Evolutionary conservation across 2,113 vertebrate species (phyloP).

Genomic region (Dasypus novemcinctus): DNA sequence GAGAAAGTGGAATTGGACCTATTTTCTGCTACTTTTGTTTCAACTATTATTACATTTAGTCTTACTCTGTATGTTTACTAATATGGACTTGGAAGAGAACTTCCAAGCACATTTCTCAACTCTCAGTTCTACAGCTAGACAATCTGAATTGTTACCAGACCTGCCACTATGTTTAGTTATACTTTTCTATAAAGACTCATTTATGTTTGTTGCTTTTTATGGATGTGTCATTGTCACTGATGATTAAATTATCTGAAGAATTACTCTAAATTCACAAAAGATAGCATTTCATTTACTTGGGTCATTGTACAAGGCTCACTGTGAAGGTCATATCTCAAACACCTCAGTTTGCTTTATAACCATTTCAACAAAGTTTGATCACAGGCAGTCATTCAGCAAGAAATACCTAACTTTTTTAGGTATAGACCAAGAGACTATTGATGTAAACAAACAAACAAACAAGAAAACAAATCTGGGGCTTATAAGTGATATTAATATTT

Average conservation of each 20-base stretch:
- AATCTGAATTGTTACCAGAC: slow-evolving; percentile 12
- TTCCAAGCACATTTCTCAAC: slow-evolving; percentile 4
- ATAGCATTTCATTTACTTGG: background rate
- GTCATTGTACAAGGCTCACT: slow-evolving; percentile 14
- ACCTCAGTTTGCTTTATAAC: background rate
- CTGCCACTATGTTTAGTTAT: slow-evolving; percentile 19
- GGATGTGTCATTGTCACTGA: background rate
- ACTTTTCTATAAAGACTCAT: slow-evolving; percentile 41
- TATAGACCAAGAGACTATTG: slow-evolving; percentile 34
- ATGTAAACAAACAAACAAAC: slow-evolving; percentile 33
- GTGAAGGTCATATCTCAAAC: background rate
- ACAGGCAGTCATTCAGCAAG: background rate
- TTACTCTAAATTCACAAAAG: background rate
- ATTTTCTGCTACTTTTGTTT: slow-evolving; percentile 51
- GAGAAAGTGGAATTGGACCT: slow-evolving; percentile 19
- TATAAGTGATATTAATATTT: slow-evolving; percentile 8
- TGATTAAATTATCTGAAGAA: background rate
- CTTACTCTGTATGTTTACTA: slow-evolving; percentile 54
- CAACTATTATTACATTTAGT: slow-evolving; percentile 6
- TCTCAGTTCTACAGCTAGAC: slow-evolving; percentile 8
- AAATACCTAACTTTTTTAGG: background rate
- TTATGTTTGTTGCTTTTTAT: slow-evolving; percentile 48
- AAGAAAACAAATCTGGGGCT: background rate
- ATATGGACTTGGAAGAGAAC: background rate
- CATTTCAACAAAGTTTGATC: slow-evolving; percentile 21